Evolutionary conservation across 2,113 vertebrate species (phyloP), one percentile per base, ranked within the genome.

Genomic region (Etheostoma cragini): DNA sequence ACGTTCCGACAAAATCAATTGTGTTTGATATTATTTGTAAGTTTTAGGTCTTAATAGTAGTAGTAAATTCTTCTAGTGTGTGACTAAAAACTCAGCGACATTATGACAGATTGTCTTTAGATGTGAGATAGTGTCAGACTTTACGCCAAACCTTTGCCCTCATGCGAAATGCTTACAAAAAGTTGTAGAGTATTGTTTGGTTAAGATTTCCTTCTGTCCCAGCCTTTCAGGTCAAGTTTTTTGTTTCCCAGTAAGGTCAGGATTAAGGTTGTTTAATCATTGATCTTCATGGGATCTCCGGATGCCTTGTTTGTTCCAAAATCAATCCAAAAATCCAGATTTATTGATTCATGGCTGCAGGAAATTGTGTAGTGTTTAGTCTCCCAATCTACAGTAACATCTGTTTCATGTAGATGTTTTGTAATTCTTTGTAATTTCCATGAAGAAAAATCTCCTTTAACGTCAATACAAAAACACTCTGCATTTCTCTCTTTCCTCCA

Each of bases 391-490:
- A 30, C 3, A 6, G 12, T 33, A 7, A 10, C 19, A 47, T 12
- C 47, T 78, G 6, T 38, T 17, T 54, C 21, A 17, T 33, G 24
- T 5, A 26, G 17, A 46, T 56, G 22, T 64, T 49, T 64, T 50
- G 8, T 17, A 10, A 47, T 53, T 46, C 15, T 33, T n/a, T 68
- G 24, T 22, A 4, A n/a, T 10, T 10, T 16, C 21, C 12, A 38
- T 17, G 1, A 19, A 64, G 10, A 38, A 52, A 53, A 52, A 35
- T 10, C 19, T 56, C 13, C 17, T 69, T 53, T 8, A 52, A 33
- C 16, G 6, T 64, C 22, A 10, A 70, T 38, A 75, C 38, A 49
- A 22, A 70, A 82, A 76, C 53, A 38, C 38, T 38, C 35, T 38
- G 38, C 38, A 1, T 38, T 38, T 10, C 38, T 38, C 38, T 38